Conservation (phyloP, 1,140 invertebrate genomes). For the Bombyx mandarina region DNA sequence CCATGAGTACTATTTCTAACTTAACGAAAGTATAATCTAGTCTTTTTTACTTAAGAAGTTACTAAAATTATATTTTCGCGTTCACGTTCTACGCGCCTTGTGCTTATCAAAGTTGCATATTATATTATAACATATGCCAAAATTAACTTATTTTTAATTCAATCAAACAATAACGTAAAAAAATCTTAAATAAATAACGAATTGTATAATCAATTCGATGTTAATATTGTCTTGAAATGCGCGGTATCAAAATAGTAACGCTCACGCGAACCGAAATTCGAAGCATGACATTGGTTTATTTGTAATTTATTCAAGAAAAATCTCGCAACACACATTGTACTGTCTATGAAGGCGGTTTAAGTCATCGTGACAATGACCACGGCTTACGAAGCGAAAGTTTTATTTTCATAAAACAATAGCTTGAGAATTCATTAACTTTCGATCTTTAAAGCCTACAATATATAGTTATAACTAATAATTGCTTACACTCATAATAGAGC, state of each 20-base stretch:
- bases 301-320: conserved; percentile 20
- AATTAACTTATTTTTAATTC: too few relatives aligned
- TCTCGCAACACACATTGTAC: conserved; percentile 13
- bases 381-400: conserved; percentile 28
- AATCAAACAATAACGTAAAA: too few relatives aligned
- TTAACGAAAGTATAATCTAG: too few relatives aligned
- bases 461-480: too few relatives aligned
- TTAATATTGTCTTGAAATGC: not conserved
- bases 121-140: too few relatives aligned
- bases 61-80: too few relatives aligned
- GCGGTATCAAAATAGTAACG: conserved; percentile 4
- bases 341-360: conserved; percentile 8
- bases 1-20: too few relatives aligned
- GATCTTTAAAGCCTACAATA: conserved; percentile 8
- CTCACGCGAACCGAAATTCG: conserved; percentile 10
- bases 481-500: not conserved
- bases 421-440: conserved; percentile 33
- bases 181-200: too few relatives aligned
- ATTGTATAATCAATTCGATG: too few relatives aligned
- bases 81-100: too few relatives aligned
- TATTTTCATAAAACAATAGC: conserved; percentile 35
- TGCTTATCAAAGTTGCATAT: too few relatives aligned
- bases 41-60: too few relatives aligned
- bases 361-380: conserved; percentile 24
- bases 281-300: conserved; percentile 16